These are phyloP conservation scores for Drosophila triauraria DNA, from an alignment of 1,140 invertebrate species.

Conservation along the genomic window DNA sequence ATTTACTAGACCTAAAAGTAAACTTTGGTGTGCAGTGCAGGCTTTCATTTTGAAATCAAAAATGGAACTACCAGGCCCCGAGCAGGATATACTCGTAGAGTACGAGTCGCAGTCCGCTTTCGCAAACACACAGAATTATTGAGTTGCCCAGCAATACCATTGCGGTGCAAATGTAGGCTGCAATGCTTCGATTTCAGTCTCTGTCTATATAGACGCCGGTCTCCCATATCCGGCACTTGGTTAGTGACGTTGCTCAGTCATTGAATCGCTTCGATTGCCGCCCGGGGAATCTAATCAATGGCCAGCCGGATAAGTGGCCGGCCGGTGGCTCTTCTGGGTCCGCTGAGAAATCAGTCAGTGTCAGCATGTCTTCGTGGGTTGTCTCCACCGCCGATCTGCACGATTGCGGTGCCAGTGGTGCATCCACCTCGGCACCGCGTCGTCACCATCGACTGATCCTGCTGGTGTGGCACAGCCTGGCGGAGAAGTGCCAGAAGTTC, in stretches of 20 bases:
- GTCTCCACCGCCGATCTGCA: slow-evolving; percentile 59
- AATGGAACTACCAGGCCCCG: neutral
- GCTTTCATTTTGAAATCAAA: slow-evolving; percentile 15
- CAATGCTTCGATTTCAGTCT: slow-evolving; percentile 10
- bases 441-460: slow-evolving; percentile 40
- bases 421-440: slow-evolving; percentile 1
- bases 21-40: neutral
- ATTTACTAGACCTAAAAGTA: too few relatives aligned
- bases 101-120: neutral
- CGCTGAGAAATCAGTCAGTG: slow-evolving; percentile 53
- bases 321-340: slow-evolving; percentile 7
- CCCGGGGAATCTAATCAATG: slow-evolving; percentile 66
- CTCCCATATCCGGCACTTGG: slow-evolving; percentile 16
- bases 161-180: slow-evolving; percentile 17
- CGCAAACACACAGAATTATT: slow-evolving; percentile 13
- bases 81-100: neutral
- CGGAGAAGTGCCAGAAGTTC: slow-evolving; percentile 54
- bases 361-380: slow-evolving; percentile 72
- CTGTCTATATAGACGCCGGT: slow-evolving; percentile 1
- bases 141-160: slow-evolving; percentile 15
- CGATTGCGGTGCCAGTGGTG: slow-evolving; percentile 27
- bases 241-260: slow-evolving; percentile 8
- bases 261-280: slow-evolving; percentile 39
- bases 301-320: slow-evolving; percentile 23
- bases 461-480: slow-evolving; percentile 60